Evolutionary conservation across 2,888 invertebrate genomes (phyloP).

Genomic region (Cryptocephalus moraei): DNA sequence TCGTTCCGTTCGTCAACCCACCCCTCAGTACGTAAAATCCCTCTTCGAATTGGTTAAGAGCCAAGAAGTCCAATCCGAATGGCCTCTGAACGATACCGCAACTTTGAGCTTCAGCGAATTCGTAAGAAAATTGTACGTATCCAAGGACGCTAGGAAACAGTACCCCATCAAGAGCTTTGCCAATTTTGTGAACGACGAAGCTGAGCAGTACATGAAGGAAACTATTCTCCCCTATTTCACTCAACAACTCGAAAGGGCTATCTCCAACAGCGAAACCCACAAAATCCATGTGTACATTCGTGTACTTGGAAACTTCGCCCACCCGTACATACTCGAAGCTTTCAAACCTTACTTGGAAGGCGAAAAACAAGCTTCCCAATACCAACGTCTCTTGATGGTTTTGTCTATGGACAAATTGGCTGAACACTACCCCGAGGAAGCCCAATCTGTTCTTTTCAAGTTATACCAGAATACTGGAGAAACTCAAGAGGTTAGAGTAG

Average conservation of each 20-base stretch:
- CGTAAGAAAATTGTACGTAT: constrained; percentile 49
- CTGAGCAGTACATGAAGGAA: constrained; percentile 39
- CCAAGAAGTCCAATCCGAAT: constrained; percentile 43
- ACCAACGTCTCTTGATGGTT: constrained; percentile 57
- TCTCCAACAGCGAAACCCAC: constrained; percentile 43
- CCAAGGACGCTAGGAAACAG: constrained; percentile 46
- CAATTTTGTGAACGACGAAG: constrained; percentile 44
- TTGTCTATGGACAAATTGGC: constrained; percentile 45
- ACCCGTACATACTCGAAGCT: constrained; percentile 47
- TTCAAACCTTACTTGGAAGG: constrained; percentile 62
- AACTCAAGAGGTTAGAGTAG: constrained; percentile 52
- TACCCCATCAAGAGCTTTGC: constrained; percentile 60
- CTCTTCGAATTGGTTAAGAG: constrained; percentile 49
- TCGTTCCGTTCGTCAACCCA: constrained; percentile 49
- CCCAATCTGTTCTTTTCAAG: constrained; percentile 50
- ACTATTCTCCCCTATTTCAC: constrained; percentile 51
- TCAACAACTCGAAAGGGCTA: constrained; percentile 43
- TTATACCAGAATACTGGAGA: constrained; percentile 58
- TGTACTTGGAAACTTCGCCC: constrained; percentile 55
- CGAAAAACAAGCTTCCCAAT: constrained; percentile 42
- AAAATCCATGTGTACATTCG: constrained; percentile 51
- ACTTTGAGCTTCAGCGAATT: constrained; percentile 51
- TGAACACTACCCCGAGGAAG: constrained; percentile 41
- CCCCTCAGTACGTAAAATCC: constrained; percentile 49
- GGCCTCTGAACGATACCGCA: constrained; percentile 44